Evolutionary conservation across 2,888 invertebrate genomes (phyloP).

Genomic region (Eucera pruinosa): DNA sequence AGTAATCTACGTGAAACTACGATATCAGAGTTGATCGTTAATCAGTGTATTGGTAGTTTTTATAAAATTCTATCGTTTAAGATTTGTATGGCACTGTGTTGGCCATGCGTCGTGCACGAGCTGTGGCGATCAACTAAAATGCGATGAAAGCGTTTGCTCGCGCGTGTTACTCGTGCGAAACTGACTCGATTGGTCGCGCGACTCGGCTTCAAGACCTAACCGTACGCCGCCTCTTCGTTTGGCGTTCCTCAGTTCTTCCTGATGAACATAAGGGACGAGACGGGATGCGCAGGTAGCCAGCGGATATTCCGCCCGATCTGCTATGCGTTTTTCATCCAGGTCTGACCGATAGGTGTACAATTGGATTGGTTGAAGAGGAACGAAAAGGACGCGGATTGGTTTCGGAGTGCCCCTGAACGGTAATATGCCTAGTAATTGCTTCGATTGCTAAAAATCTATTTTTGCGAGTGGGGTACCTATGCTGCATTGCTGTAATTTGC

Average conservation of each 20-base stretch:
- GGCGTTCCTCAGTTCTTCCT: slow-evolving; percentile 2
- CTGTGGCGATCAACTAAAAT: slow-evolving; percentile 48
- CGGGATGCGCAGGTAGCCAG: background rate
- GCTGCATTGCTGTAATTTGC: slow-evolving; percentile 1
- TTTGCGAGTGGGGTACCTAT: background rate
- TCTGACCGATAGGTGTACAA: background rate
- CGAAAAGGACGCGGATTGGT: background rate
- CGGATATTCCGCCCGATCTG: background rate
- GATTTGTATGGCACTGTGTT: slow-evolving; percentile 6
- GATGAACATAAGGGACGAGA: background rate
- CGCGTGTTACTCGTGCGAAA: slow-evolving; percentile 61
- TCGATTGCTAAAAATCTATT: slow-evolving; percentile 11
- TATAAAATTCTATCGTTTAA: slow-evolving; percentile 3
- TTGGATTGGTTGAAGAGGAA: background rate
- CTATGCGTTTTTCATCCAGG: slow-evolving; percentile 1
- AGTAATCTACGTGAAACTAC: background rate
- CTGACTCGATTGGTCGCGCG: slow-evolving; percentile 50
- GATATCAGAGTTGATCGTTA: background rate
- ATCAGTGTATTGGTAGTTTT: background rate
- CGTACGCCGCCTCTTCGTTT: background rate
- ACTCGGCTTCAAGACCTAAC: slow-evolving; percentile 32
- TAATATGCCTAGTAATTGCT: no score
- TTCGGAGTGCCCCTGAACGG: background rate
- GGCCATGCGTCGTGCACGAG: slow-evolving; percentile 49
- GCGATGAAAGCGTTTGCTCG: slow-evolving; percentile 57